These are phyloP conservation scores for Aphelinus certus DNA, from an alignment of 1,140 invertebrate species.

Conservation along the genomic window DNA sequence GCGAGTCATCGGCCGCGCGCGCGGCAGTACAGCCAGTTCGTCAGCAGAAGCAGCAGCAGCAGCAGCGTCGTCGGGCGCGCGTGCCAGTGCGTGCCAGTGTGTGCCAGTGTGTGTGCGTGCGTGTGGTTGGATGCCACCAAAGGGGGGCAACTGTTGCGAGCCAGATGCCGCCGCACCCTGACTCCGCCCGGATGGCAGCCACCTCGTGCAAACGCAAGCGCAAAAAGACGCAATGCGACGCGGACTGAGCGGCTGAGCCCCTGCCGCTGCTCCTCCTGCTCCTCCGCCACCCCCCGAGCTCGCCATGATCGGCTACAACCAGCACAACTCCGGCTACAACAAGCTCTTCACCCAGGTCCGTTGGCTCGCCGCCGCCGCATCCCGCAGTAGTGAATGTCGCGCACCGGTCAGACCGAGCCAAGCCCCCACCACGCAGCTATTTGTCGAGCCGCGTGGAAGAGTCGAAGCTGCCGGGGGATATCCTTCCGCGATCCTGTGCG, in stretches of 20 bases:
- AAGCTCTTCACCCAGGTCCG: slow-evolving; percentile 88
- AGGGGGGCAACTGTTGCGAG: too few species aligned
- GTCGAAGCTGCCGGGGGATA: too few species aligned
- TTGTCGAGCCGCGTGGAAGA: too few species aligned
- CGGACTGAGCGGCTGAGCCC: too few species aligned
- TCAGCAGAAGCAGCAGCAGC: too few species aligned
- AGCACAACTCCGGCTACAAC: slow-evolving; percentile 85
- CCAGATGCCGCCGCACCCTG: too few species aligned
- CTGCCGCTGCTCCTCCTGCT: too few species aligned
- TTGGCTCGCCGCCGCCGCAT: not conserved
- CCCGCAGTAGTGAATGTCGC: not conserved
- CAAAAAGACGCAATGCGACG: slow-evolving; percentile 46
- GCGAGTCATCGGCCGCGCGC: slow-evolving; percentile 23
- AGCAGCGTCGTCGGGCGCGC: not conserved
- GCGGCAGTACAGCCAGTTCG: not conserved
- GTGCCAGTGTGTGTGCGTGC: not conserved
- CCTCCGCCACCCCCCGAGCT: not conserved
- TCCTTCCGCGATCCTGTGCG: too few species aligned
- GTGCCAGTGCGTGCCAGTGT: not conserved
- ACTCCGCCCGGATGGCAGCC: slow-evolving; percentile 51
- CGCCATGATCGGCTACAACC: slow-evolving; percentile 82
- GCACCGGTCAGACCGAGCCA: too few species aligned
- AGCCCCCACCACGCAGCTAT: too few species aligned
- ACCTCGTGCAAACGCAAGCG: slow-evolving; percentile 59
- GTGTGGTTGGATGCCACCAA: not conserved